Percentiles rank a stretch among this genome's conserved stretches.
Conservation (phyloP, 2,888 invertebrate genomes). For the Trachelus tabidus region DNA sequence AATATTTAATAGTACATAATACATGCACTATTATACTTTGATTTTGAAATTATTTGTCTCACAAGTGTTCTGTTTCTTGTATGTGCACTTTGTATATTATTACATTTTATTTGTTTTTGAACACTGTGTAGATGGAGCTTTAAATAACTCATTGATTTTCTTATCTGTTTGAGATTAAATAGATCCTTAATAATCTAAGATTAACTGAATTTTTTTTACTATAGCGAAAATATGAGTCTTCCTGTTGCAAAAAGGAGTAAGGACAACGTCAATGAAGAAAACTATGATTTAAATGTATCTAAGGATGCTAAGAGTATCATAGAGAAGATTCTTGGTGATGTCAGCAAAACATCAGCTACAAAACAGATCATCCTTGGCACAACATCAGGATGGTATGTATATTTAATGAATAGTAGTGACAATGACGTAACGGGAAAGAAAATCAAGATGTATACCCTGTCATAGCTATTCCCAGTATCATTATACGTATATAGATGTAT, state of each 20-base stretch:
- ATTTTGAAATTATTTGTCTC: neutral
- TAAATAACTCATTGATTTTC: neutral
- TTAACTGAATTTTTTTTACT: neutral
- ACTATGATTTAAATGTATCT: conserved; percentile 71
- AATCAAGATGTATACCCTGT: neutral
- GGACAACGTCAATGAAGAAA: conserved; percentile 62
- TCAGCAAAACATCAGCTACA: conserved; percentile 86
- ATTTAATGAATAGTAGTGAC: neutral
- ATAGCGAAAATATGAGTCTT: conserved; percentile 51
- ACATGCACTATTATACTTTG: neutral
- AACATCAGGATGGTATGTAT: conserved; percentile 84
- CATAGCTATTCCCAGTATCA: neutral
- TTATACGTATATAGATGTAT: neutral
- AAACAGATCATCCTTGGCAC: conserved; percentile 90
- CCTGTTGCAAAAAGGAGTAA: conserved; percentile 53
- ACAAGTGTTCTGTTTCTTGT: neutral
- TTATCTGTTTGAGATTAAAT: neutral
- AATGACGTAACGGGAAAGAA: neutral
- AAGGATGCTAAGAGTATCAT: conserved; percentile 76
- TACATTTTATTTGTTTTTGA: neutral
- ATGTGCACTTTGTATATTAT: neutral
- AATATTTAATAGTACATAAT: neutral
- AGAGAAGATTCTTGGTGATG: conserved; percentile 81
- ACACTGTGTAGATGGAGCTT: neutral
- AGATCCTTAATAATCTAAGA: neutral